Evolutionary conservation across 2,888 invertebrate species (phyloP).

Genomic region (Diplazon laetatorius): DNA sequence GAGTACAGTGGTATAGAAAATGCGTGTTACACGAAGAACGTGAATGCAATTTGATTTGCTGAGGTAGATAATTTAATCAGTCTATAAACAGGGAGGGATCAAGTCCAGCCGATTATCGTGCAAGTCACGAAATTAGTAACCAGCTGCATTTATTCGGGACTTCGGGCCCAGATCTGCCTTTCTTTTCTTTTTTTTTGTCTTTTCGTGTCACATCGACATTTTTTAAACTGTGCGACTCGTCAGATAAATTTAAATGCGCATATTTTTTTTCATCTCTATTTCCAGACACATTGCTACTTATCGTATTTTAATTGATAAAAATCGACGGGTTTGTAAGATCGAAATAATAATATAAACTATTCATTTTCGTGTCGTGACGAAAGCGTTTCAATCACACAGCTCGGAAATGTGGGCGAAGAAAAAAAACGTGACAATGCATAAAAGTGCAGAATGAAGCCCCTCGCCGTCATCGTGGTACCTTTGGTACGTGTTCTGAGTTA

Average conservation of each 20-base stretch:
- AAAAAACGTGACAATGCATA: conserved; percentile 5
- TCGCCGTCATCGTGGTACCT: conserved; percentile 46
- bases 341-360: not conserved
- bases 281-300: not conserved
- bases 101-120: conserved; percentile 38
- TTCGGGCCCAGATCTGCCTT: conserved; percentile 12
- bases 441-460: conserved; percentile 52
- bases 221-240: not conserved
- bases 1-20: conserved; percentile 45
- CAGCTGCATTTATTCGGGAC: conserved; percentile 30
- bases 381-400: not conserved
- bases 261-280: not conserved
- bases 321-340: not conserved
- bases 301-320: not conserved
- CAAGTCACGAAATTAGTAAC: conserved; percentile 35
- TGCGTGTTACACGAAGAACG: conserved; percentile 72
- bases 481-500: conserved; percentile 50
- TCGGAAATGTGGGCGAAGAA: not conserved
- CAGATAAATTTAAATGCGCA: not conserved
- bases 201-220: not conserved
- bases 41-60: conserved; percentile 79
- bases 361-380: not conserved
- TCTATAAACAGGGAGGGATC: conserved; percentile 73
- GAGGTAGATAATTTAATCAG: conserved; percentile 81
- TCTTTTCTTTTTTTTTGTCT: conserved; percentile 8